Evolutionary conservation across 1,140 invertebrate species (phyloP).

Genomic region (Cylas formicarius): DNA sequence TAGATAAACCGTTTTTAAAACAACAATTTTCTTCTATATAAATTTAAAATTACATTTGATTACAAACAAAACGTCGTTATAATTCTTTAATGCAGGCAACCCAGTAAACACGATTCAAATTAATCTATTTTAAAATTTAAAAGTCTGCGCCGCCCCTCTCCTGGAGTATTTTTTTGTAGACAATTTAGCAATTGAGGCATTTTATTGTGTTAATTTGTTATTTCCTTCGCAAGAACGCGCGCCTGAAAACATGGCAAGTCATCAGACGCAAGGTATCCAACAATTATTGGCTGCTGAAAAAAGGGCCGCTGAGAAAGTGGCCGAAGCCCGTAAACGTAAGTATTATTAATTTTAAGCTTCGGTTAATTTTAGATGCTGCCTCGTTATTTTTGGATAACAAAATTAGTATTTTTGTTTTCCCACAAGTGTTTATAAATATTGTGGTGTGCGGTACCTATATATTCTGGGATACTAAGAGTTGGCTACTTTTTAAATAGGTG

Average conservation of each 20-base stretch:
- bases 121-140: slow-evolving; percentile 21
- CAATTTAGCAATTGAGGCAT: slow-evolving; percentile 29
- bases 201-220: slow-evolving; percentile 13
- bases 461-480: too few species aligned
- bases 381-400: background rate
- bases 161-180: slow-evolving; percentile 13
- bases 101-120: slow-evolving; percentile 6
- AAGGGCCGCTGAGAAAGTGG: slow-evolving; percentile 95
- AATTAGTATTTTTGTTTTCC: background rate
- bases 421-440: too few species aligned
- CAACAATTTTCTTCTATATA: too few species aligned
- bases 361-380: slow-evolving; percentile 8
- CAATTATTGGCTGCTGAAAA: slow-evolving; percentile 96
- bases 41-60: too few species aligned
- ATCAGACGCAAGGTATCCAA: slow-evolving; percentile 96
- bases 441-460: too few species aligned
- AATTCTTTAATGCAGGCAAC: too few species aligned
- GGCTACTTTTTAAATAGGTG: too few species aligned
- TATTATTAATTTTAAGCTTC: slow-evolving; percentile 29
- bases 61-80: too few species aligned
- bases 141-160: slow-evolving; percentile 20
- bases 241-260: slow-evolving; percentile 78
- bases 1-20: too few species aligned
- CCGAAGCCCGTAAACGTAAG: slow-evolving; percentile 97
- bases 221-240: slow-evolving; percentile 10